phyloP scores from a whole-genome alignment of 37 sponge, comb jelly and placozoan species.

The Corticium candelabrum region DNA sequence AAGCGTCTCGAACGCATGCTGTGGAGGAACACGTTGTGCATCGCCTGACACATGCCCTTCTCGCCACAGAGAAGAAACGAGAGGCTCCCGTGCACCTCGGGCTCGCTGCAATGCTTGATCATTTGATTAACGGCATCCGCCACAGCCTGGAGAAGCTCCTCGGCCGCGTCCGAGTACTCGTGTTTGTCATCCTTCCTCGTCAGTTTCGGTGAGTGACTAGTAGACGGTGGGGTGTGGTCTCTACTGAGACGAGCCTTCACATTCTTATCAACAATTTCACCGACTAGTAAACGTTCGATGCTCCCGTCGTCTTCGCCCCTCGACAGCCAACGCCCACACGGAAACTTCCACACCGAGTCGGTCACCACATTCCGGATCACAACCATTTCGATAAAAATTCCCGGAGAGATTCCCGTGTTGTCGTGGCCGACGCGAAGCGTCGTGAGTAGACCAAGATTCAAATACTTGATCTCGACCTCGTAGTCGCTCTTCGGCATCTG shows the following conservation, averaged over 20 bases:
- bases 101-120: not conserved
- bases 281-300: slow-evolving; percentile 72
- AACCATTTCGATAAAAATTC: slow-evolving; percentile 64
- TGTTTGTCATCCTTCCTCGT: not conserved
- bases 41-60: not conserved
- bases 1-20: not conserved
- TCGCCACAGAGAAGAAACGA: not conserved
- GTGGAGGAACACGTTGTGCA: not conserved
- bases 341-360: slow-evolving; percentile 27
- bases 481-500: slow-evolving; percentile 55
- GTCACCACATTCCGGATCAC: slow-evolving; percentile 74
- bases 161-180: not conserved
- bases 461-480: slow-evolving; percentile 49
- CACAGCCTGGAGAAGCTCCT: not conserved
- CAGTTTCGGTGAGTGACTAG: not conserved
- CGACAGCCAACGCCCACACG: slow-evolving; percentile 58
- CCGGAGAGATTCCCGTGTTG: slow-evolving; percentile 65
- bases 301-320: slow-evolving; percentile 68
- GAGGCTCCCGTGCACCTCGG: not conserved
- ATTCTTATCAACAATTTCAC: slow-evolving; percentile 26
- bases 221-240: not conserved
- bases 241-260: not conserved
- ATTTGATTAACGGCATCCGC: not conserved
- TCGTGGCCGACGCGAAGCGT: slow-evolving; percentile 81
- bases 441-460: slow-evolving; percentile 71